Evolutionary conservation across 2,113 vertebrate species (phyloP).

Genomic region (Callopanchax toddi): DNA sequence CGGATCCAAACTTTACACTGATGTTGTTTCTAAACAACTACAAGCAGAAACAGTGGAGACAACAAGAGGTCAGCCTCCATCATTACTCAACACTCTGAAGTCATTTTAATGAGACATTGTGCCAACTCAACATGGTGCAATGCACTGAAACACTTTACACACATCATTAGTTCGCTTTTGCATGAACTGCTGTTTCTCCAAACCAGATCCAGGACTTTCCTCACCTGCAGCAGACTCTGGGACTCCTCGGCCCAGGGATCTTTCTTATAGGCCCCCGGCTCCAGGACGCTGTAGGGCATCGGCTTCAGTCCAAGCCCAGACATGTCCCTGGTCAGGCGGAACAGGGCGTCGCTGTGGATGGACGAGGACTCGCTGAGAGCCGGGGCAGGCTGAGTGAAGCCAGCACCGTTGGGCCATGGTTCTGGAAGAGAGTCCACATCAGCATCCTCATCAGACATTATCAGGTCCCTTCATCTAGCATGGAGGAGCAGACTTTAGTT

Average conservation of each 20-base stretch:
- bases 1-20: neutral
- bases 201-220: neutral
- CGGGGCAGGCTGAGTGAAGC: conserved; percentile 43
- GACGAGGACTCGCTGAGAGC: conserved; percentile 75
- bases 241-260: conserved; percentile 44
- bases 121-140: conserved; percentile 56
- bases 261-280: conserved; percentile 24
- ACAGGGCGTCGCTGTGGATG: conserved; percentile 76
- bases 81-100: conserved; percentile 6
- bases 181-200: neutral
- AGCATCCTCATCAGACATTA: too few relatives aligned
- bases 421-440: conserved; percentile 64
- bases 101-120: conserved; percentile 35
- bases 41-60: neutral
- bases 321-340: conserved; percentile 71
- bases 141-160: conserved; percentile 26
- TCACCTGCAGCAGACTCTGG: conserved; percentile 51
- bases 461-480: too few relatives aligned
- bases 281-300: conserved; percentile 51
- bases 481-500: too few relatives aligned
- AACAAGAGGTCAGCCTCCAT: conserved; percentile 2
- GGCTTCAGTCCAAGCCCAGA: conserved; percentile 46
- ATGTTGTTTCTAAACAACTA: conserved; percentile 3
- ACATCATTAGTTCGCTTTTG: conserved; percentile 5
- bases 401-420: conserved; percentile 29